Base-by-base conservation (phyloP, 2,888 invertebrate species). In the Pterostichus niger region DNA sequence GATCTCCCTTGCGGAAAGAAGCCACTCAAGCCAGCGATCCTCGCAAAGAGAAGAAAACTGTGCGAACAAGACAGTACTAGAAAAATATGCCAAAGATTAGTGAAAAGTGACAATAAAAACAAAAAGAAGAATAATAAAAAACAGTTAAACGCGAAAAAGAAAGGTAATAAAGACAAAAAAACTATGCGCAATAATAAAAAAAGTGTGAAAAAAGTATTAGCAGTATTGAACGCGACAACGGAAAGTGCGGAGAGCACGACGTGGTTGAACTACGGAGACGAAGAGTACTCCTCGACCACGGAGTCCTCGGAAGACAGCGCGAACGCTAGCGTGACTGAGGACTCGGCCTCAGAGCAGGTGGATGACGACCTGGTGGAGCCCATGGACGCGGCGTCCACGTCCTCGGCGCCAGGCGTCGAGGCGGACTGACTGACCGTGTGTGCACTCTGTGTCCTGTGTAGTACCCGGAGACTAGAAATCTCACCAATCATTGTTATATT, bases 101-200 rank as follows among this genome's bases (percentile, higher is more conserved):
- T 88, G 86, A 56, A 49, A 64, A 71, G 82, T 82, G 77, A 77
- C 68, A 84, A 87, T 88, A 86, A 87, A 87, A 84, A 40, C 40
- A 88, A 87, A 85, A 87, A 86, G 59, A 86, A 87, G 83, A 86
- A 84, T 76, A 84, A 84, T 84, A 84, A 85, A 61, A 86, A 85
- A 85, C 87, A 86, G 86, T 86, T 86, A 83, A 87, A 87, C 85
- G 83, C 85, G 85, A 86, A 85, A 84, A 85, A 86, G 89, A 87
- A 90, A 24, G 24, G 24, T 24, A 24, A 24, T 24, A 24, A 24
- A 24, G 24, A 24, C 24, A 24, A 24, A 87, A 89, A 91, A 86
- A 86, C 86, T 87, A 90, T 91, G 88, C 90, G 90, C 88, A 91
- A 91, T 89, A 91, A 91, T 88, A 90, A 89, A 88, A 90, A 91